A percentile compares a stretch with the other conserved stretches of the same genome.
These are phyloP conservation scores for rabbit (Oryctolagus cuniculus) DNA, from an alignment of 2,113 vertebrate species.

Conservation along the genomic window mOryCun1.1 NC_091448.1:21068001-21068500, in stretches of 20 bases:
- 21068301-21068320: too few species aligned
- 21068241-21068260: not conserved
- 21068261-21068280: too few species aligned
- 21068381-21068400: rapidly evolving
- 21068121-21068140: not conserved
- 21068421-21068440: not conserved
- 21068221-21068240: not conserved
- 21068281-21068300: not conserved
- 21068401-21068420: not conserved
- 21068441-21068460: not conserved
- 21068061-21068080: not conserved
- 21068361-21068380: not conserved
- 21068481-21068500: not conserved
- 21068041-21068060: not conserved
- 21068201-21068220: not conserved
- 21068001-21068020: not conserved
- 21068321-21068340: too few species aligned
- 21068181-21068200: rapidly evolving
- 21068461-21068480: not conserved
- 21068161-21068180: not conserved
- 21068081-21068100: not conserved
- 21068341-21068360: too few species aligned
- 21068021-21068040: not conserved
- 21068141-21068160: not conserved
- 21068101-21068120: not conserved